phyloP scores from a whole-genome alignment of 2,888 invertebrate genomes.

The Chrysolina haemoptera region DNA sequence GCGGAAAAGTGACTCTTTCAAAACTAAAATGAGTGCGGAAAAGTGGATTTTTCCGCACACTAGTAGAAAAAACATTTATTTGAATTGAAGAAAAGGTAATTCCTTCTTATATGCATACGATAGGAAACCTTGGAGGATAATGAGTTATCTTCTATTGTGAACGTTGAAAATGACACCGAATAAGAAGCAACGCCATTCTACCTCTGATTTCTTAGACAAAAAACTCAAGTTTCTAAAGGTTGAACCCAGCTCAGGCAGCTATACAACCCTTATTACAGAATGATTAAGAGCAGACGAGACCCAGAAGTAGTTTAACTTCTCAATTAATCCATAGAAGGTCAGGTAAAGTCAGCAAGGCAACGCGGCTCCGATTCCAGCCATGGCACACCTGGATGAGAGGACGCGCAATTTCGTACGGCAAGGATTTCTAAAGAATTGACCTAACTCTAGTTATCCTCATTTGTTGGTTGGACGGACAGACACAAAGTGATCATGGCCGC shows the following conservation, averaged over 20 bases:
- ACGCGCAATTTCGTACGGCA: slow-evolving; percentile 58
- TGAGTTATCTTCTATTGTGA: too few species aligned
- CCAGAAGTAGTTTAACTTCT: slow-evolving; percentile 56
- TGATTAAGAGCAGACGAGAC: slow-evolving; percentile 49
- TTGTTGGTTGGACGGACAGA: slow-evolving; percentile 66
- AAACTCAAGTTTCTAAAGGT: neutral
- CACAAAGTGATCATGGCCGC: slow-evolving; percentile 64
- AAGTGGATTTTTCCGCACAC: too few species aligned
- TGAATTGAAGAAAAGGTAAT: too few species aligned
- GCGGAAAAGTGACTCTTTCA: too few species aligned
- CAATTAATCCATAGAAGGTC: slow-evolving; percentile 57
- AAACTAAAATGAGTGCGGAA: too few species aligned
- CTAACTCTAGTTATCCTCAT: slow-evolving; percentile 71
- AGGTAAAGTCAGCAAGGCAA: slow-evolving; percentile 59
- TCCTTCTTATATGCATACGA: too few species aligned
- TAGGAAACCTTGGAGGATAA: too few species aligned
- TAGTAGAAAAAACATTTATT: too few species aligned
- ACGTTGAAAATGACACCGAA: too few species aligned
- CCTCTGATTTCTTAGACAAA: neutral
- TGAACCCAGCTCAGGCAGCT: slow-evolving; percentile 11
- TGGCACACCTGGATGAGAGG: slow-evolving; percentile 63
- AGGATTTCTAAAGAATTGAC: slow-evolving; percentile 68
- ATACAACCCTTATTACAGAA: slow-evolving; percentile 51
- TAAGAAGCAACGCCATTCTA: neutral
- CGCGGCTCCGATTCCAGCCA: slow-evolving; percentile 38